Evolutionary conservation across 2,797 vertebrate species (phyloP).

Genomic region (Tamandua tetradactyla): DNA sequence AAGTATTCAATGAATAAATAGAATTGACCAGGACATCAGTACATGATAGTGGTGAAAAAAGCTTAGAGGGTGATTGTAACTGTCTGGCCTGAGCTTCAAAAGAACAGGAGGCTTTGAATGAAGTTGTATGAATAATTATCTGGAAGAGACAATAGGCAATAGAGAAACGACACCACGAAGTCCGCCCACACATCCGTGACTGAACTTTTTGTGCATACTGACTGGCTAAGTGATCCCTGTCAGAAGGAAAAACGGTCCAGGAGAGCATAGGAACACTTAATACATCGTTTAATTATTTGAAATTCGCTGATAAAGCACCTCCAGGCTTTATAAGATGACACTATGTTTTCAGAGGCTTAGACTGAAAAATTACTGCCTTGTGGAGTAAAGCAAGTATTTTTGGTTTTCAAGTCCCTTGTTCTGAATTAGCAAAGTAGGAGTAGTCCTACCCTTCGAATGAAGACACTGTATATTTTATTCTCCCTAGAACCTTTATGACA

Average conservation of each 20-base stretch:
- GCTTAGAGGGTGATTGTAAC: not conserved
- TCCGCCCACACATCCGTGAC: no score
- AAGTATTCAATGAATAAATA: not conserved
- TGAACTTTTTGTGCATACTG: not conserved
- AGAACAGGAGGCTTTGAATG: not conserved
- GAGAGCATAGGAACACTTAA: not conserved
- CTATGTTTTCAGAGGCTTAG: not conserved
- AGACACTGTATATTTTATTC: not conserved
- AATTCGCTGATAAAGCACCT: constrained; percentile 19
- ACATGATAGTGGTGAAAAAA: not conserved
- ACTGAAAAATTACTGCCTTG: not conserved
- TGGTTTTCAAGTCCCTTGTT: not conserved
- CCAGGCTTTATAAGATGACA: not conserved
- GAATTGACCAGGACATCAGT: not conserved
- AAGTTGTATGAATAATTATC: not conserved
- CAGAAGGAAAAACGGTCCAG: not conserved
- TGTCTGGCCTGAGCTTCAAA: not conserved
- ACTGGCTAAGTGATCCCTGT: no score
- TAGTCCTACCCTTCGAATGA: not conserved
- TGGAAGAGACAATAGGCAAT: not conserved
- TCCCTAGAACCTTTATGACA: not conserved
- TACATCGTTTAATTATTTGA: not conserved
- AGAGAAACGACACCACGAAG: not conserved
- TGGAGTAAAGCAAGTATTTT: not conserved
- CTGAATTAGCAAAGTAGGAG: constrained; percentile 29